Evolutionary conservation across 2,113 vertebrate species (phyloP), one percentile per base, ranked within the genome.

Genomic region (Channa argus): DNA sequence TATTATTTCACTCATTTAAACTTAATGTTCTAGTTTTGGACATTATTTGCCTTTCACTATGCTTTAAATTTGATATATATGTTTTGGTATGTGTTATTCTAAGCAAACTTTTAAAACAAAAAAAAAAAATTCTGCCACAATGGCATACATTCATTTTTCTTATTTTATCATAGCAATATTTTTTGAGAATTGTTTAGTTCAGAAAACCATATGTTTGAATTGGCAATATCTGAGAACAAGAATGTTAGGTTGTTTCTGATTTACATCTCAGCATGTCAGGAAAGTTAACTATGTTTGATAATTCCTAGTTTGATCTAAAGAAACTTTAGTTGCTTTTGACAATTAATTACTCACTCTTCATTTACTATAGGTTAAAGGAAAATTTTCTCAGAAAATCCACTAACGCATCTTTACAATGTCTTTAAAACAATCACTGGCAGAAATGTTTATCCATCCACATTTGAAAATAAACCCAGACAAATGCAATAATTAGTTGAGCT

Each of bases 41-140:
- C 41, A 43, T 70, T 14, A 54, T 63, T 80, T 78, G 33, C 33
- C 41, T 37, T 43, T 37, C 49, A 63, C 24, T 41, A 38, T 58
- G 38, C 71, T 5, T 77, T 70, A 62, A 54, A 60, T 79, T 51
- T 52, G 45, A n/a, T 52, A 33, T 41, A 33, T 79, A 24, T 60
- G 45, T 76, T 47, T 50, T 56, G 5, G 37, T 68, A 24, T 70
- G 34, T 3, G 36, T 34, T 69, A 58, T 70, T 61, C 44, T 72
- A 50, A 80, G 60, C 6, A 4, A 2, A 43, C 53, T 51, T 52
- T 47, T 46, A 24, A 24, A 24, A 24, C 24, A 24, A 24, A 24
- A 24, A 24, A 24, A 24, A 24, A 24, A 24, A 1, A 1, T 54
- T 37, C 51, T 52, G 9, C 49, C 59, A 77, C 39, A 69, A 71